Evolutionary conservation across 92 coral and sea anemone genomes (phyloP), one percentile per base, ranked within the genome.

Genomic region (Umimayanthus chanpuru): DNA sequence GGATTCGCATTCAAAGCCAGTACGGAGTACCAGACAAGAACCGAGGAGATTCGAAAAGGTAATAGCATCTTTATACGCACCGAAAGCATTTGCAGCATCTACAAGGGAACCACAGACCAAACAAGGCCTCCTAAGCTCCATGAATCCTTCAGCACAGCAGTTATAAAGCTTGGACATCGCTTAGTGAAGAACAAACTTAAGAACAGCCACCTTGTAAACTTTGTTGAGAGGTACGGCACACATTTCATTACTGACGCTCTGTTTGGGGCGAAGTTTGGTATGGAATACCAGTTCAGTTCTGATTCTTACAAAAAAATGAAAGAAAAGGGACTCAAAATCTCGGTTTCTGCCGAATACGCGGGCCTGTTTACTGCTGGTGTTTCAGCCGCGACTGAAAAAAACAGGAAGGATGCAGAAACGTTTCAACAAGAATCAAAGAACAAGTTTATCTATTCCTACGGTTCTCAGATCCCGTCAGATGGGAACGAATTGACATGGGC

Each of bases 91-190:
- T 76, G 80, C 49, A 76, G 50, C 53, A 4, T 32, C 2, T 76
- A 32, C 80, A 76, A 32, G 44, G 80, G 80, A 76, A 76, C 80
- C 55, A n/a, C 39, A 14, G 80, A 76, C 25, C 47, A 76, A 39
- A 14, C n/a, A 40, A 76, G 68, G 9, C 68, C 25, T 14, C 44
- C 80, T 8, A 39, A 76, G 26, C 25, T 76, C 14, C 47, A 76
- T 40, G 26, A 7, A 12, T 76, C 80, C 49, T 76, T 76, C 49
- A 21, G 40, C 9, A 2, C 44, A 39, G 25, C 16, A 15, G 80
- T 76, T 15, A 39, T 39, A 21, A 6, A 20, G 4, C 80, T 36
- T 39, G 25, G 5, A 39, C 40, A 40, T 3, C 55, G 11, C 7
- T 32, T 76, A 25, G 40, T 39, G 29, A 32, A 20, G 47, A 39